Evolutionary conservation across 2,797 vertebrate genomes (phyloP).

Genomic region (Macropus fuliginosus): DNA sequence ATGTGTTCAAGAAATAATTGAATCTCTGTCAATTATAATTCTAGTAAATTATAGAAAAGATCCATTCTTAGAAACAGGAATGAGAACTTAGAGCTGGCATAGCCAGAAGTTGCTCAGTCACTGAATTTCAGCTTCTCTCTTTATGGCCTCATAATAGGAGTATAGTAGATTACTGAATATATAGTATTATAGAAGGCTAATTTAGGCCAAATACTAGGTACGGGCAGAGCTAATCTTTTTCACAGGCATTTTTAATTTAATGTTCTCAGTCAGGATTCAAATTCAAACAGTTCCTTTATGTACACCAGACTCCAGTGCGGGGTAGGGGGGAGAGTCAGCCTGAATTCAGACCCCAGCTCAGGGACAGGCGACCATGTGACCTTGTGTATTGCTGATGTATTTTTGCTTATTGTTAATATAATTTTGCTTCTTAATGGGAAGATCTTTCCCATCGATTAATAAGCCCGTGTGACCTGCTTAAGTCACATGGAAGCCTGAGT

Average conservation of each 20-base stretch:
- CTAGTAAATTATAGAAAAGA: not conserved
- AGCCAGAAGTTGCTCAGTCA: not conserved
- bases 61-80: not conserved
- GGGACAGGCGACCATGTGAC: not conserved
- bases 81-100: not conserved
- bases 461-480: no score
- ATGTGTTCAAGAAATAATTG: constrained; percentile 40
- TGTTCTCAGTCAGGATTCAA: not conserved
- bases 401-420: no score
- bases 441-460: no score
- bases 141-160: constrained; percentile 22
- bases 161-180: not conserved
- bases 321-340: not conserved
- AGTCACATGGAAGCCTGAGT: no score
- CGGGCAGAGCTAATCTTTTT: not conserved
- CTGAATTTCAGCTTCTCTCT: constrained; percentile 17
- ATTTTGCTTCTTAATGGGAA: no score
- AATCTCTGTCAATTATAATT: constrained; percentile 29
- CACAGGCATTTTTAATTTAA: not conserved
- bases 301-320: not conserved
- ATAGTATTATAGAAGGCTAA: not conserved
- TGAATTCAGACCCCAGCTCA: not conserved
- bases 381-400: not conserved
- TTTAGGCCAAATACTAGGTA: not conserved
- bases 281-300: not conserved